Percentiles rank a stretch among this genome's conserved stretches.
phyloP scores from a whole-genome alignment of 1,140 invertebrate species.

The Zaprionus davidi region DNA sequence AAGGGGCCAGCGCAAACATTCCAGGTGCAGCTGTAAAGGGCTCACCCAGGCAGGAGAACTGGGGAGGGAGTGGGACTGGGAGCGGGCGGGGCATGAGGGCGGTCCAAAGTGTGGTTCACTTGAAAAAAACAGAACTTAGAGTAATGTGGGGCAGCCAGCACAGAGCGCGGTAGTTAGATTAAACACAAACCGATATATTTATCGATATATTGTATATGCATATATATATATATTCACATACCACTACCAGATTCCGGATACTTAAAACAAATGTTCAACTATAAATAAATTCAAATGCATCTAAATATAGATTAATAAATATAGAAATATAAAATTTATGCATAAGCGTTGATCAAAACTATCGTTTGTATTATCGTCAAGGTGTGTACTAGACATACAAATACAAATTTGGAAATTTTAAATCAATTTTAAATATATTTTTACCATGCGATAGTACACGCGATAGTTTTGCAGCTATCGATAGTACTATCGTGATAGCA shows the following conservation, averaged over 20 bases:
- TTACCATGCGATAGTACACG: neutral
- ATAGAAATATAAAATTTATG: slow-evolving; percentile 1
- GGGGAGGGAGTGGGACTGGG: slow-evolving; percentile 23
- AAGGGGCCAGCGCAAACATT: slow-evolving; percentile 86
- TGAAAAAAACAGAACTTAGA: slow-evolving; percentile 76
- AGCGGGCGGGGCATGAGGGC: slow-evolving; percentile 18
- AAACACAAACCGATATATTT: slow-evolving; percentile 37
- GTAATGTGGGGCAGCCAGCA: slow-evolving; percentile 47
- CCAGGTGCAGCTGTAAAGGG: slow-evolving; percentile 87
- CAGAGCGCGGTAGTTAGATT: slow-evolving; percentile 46
- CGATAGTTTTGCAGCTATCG: neutral
- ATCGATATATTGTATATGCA: slow-evolving; percentile 19
- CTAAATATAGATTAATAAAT: slow-evolving; percentile 1
- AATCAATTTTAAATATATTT: neutral
- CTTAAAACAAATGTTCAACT: slow-evolving; percentile 79
- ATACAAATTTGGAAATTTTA: neutral
- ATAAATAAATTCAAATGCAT: slow-evolving; percentile 21
- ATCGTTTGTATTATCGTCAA: slow-evolving; percentile 3
- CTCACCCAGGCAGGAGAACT: slow-evolving; percentile 11
- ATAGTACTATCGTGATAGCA: neutral
- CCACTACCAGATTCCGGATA: slow-evolving; percentile 44
- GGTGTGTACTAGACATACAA: neutral
- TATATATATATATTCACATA: slow-evolving; percentile 26
- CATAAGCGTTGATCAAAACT: neutral
- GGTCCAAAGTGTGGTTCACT: slow-evolving; percentile 77